phyloP scores from a whole-genome alignment of 2,113 vertebrate genomes.

The Budorcas taxicolor region DNA sequence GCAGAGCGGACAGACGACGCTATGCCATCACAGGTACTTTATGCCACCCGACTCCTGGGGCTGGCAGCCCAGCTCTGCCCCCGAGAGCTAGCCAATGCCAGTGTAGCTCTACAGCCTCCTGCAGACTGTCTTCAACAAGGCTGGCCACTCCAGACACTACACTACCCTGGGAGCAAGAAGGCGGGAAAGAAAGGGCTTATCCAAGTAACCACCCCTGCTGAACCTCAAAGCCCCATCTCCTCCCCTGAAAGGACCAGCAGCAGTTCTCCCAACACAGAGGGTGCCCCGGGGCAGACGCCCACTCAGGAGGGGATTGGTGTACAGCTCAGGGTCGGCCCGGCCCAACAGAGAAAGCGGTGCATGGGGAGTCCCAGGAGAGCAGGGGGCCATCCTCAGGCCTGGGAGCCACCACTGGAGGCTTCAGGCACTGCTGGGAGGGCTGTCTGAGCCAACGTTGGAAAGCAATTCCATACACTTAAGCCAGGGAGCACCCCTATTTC shows the following conservation, averaged over 20 bases:
- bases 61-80: neutral
- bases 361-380: neutral
- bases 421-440: neutral
- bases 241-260: neutral
- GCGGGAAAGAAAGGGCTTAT: neutral
- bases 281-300: neutral
- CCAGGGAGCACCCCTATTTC: neutral
- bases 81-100: neutral
- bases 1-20: neutral
- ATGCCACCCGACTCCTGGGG: neutral
- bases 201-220: neutral
- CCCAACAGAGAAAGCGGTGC: neutral
- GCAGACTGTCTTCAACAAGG: neutral
- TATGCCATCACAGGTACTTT: neutral
- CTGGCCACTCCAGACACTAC: neutral
- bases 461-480: neutral
- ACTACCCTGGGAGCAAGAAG: neutral
- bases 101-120: neutral
- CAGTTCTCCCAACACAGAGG: neutral
- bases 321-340: neutral
- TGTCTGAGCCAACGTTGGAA: neutral
- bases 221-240: neutral
- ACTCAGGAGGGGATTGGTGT: neutral
- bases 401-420: neutral
- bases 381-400: neutral